A percentile compares a stretch with the other conserved stretches of the same genome.
phyloP scores from a whole-genome alignment of 2,888 invertebrate genomes.

The Leucophenga montana region DNA sequence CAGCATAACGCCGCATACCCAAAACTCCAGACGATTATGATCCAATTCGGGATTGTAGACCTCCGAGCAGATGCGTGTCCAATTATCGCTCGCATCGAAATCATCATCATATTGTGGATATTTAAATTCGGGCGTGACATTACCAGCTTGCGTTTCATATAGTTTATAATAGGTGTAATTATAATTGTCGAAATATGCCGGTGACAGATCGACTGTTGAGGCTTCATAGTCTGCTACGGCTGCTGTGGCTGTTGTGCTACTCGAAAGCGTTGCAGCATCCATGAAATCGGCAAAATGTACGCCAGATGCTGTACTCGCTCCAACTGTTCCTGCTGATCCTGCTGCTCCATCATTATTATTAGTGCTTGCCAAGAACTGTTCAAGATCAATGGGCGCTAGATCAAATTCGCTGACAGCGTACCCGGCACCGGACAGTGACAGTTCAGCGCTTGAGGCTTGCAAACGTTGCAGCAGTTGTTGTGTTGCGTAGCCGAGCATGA shows the following conservation, averaged over 20 bases:
- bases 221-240: slow-evolving; percentile 18
- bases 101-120: slow-evolving; percentile 44
- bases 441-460: slow-evolving; percentile 35
- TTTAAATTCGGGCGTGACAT: slow-evolving; percentile 35
- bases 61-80: slow-evolving; percentile 56
- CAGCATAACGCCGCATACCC: slow-evolving; percentile 86
- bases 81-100: slow-evolving; percentile 38
- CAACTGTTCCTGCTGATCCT: slow-evolving; percentile 20
- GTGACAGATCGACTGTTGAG: not conserved
- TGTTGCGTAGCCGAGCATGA: slow-evolving; percentile 1
- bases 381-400: slow-evolving; percentile 51
- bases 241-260: not conserved
- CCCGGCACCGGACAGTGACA: slow-evolving; percentile 44
- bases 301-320: slow-evolving; percentile 25
- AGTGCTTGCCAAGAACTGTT: slow-evolving; percentile 61
- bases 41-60: slow-evolving; percentile 61
- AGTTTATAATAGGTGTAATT: slow-evolving; percentile 7
- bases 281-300: not conserved
- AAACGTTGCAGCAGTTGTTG: slow-evolving; percentile 9
- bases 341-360: slow-evolving; percentile 34
- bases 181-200: slow-evolving; percentile 32
- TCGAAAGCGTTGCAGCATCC: not conserved
- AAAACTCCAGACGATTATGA: slow-evolving; percentile 81
- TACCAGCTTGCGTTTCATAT: slow-evolving; percentile 1
- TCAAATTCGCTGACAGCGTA: slow-evolving; percentile 47